A percentile compares a stretch with the other conserved stretches of the same genome.
phyloP scores from a whole-genome alignment of 2,113 vertebrate species.

The Corythaeola cristata region DNA sequence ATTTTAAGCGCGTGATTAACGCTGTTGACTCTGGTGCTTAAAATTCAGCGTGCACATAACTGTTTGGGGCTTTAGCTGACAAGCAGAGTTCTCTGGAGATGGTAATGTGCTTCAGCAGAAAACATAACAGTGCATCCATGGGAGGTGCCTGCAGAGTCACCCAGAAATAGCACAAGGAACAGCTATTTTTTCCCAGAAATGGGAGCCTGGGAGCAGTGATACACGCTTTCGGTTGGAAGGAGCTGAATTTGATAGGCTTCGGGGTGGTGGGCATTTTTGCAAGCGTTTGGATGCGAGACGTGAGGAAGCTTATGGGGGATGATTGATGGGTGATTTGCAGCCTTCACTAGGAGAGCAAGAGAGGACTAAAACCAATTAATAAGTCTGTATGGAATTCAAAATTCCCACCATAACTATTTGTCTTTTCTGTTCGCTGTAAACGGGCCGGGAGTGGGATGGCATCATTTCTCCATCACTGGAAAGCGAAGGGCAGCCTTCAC shows the following conservation, averaged over 20 bases:
- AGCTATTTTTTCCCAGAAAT: slow-evolving; percentile 48
- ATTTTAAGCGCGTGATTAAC: not conserved
- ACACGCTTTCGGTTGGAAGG: not conserved
- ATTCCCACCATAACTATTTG: slow-evolving; percentile 38
- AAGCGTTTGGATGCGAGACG: not conserved
- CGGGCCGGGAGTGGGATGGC: not conserved
- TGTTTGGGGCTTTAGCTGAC: slow-evolving; percentile 51
- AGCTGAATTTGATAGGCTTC: not conserved
- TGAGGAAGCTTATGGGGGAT: not conserved
- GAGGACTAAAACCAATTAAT: slow-evolving; percentile 21
- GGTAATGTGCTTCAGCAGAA: slow-evolving; percentile 47
- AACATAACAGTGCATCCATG: slow-evolving; percentile 41
- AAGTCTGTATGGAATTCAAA: slow-evolving; percentile 38
- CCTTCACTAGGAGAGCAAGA: not conserved
- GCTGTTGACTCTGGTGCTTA: slow-evolving; percentile 52
- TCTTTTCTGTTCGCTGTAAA: slow-evolving; percentile 20
- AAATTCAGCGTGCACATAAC: slow-evolving; percentile 41
- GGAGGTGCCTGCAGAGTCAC: slow-evolving; percentile 50
- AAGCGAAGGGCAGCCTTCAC: slow-evolving; percentile 43
- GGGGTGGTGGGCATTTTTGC: not conserved
- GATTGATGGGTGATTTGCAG: not conserved
- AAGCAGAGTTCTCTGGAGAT: slow-evolving; percentile 26
- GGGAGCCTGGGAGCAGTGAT: slow-evolving; percentile 24
- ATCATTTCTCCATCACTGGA: not conserved
- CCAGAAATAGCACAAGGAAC: slow-evolving; percentile 51